Evolutionary conservation across 1,140 invertebrate species (phyloP), one percentile per base, ranked within the genome.

Genomic region (Zaprionus kolodkinae): DNA sequence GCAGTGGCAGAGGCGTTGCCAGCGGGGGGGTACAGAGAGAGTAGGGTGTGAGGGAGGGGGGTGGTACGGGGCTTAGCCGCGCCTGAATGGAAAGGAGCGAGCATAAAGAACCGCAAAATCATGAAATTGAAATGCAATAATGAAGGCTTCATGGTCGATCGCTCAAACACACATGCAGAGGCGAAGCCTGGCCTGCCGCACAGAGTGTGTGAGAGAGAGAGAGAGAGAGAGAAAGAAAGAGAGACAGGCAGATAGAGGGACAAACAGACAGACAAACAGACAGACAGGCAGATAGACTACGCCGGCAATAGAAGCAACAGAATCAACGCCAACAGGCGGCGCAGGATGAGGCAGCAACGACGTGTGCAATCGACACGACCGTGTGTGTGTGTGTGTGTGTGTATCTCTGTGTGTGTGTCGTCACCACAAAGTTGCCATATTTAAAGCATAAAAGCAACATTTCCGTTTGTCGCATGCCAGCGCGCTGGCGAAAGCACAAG

Each of bases 401-500:
- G 56, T 63, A 56, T 70, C 68, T 74, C 21, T 56, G 67, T 72
- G 70, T 74, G 71, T 76, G 45, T 73, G 68, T 75, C 71, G 78
- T 71, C 81, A 89, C 85, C 85, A 89, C 85, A 89, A 89, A 89
- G 85, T 89, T 89, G 85, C 85, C 85, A 89, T 89, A 89, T 89
- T 89, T 89, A 89, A 89, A 89, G 85, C 85, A 89, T 89, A 89
- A 89, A 89, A 89, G 85, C 85, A 89, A 89, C 85, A 89, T 89
- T 89, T 89, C 85, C 85, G 85, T 89, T 89, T 89, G 85, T 89
- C 85, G 85, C 78, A 89, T 84, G 84, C 84, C 73, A 71, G 55
- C 64, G 64, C 66, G 38, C 38, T n/a, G 40, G 7, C 40, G 40
- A 45, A 45, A 62, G 78, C 17, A 40, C 68, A 52, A 56, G 56